A percentile compares a stretch with the other conserved stretches of the same genome.
phyloP scores from a whole-genome alignment of 2,797 vertebrate species.

The Cygnus olor region DNA sequence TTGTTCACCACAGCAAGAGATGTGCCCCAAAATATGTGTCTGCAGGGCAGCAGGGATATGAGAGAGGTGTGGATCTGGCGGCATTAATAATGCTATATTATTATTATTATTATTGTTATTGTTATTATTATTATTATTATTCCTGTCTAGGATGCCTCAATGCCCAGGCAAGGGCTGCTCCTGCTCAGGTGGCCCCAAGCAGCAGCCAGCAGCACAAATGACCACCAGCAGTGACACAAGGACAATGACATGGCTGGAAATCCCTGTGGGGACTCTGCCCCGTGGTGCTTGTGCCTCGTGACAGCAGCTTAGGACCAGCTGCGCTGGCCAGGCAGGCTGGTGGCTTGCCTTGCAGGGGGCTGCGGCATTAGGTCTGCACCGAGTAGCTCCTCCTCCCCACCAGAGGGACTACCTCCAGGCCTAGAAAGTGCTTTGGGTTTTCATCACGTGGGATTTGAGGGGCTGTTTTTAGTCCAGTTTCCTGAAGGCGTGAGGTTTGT shows the following conservation, averaged over 20 bases:
- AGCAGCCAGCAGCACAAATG: too few relatives aligned
- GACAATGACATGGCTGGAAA: too few relatives aligned
- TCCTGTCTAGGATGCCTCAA: not conserved
- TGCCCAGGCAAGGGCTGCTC: too few relatives aligned
- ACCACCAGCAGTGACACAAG: too few relatives aligned
- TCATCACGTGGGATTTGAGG: not conserved
- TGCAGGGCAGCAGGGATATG: not conserved
- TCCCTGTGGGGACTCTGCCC: too few relatives aligned
- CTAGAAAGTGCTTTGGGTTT: not conserved
- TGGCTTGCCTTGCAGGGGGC: too few relatives aligned
- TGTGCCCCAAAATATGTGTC: not conserved
- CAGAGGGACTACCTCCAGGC: not conserved
- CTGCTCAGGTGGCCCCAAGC: too few relatives aligned
- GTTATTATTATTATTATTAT: not conserved
- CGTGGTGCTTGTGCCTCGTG: too few relatives aligned
- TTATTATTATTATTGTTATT: too few relatives aligned
- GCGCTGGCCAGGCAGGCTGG: too few relatives aligned
- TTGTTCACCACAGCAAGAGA: not conserved
- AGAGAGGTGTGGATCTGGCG: not conserved
- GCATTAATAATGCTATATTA: not conserved
- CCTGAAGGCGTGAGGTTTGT: not conserved
- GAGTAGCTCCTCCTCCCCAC: not conserved
- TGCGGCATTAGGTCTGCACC: too few relatives aligned
- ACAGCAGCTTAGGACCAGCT: too few relatives aligned
- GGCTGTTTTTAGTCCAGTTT: not conserved